Base-by-base conservation (phyloP, 2,113 vertebrate genomes). In the Thomomys bottae region DNA sequence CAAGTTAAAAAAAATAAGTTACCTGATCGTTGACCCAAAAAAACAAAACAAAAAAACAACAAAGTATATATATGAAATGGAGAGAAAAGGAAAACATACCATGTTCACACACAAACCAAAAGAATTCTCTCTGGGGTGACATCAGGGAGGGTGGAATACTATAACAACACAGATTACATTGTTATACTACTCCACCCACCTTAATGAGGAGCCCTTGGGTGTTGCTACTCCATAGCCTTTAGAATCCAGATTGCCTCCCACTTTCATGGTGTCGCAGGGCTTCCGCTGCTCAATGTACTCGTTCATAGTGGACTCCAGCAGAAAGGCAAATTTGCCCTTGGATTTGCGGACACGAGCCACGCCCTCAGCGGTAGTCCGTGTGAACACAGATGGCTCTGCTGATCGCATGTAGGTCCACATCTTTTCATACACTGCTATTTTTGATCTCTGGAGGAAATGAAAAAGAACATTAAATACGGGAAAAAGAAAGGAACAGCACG, bases 181-280 rank as follows among this genome's bases (percentile, higher is more conserved):
- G 99, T 99, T 99, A 99, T 99, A 99, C 98, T 99, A 99, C 98
- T 98, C 99, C 99, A 99, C 99, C 99, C 98, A 99, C 99, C 99
- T 99, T 99, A 99, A 99, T 99, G 99, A 99, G 98, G 99, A 99
- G 98, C 99, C 99, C 98, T 99, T 99, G 96, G 99, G 99, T 92
- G 99, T 99, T 64, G 99, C 99, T 97, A 99, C 99, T 95, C 99
- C 99, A 88, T 99, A 99, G 98, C 99, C 99, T 98, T 99, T 99
- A 80, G 99, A 99, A 98, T 99, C 99, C 98, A 99, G 98, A 98
- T 99, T 99, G 96, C 99, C 99, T 97, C 99, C 99, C 96, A 99
- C 99, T 99, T 99, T 99, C 99, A 99, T 99, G 92, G 99, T 99
- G 98, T 99, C 99, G 92, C 99, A 99, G 0, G 99, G 99, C 97